phyloP scores from a whole-genome alignment of 2,113 vertebrate genomes.

The Gopherus flavomarginatus region DNA sequence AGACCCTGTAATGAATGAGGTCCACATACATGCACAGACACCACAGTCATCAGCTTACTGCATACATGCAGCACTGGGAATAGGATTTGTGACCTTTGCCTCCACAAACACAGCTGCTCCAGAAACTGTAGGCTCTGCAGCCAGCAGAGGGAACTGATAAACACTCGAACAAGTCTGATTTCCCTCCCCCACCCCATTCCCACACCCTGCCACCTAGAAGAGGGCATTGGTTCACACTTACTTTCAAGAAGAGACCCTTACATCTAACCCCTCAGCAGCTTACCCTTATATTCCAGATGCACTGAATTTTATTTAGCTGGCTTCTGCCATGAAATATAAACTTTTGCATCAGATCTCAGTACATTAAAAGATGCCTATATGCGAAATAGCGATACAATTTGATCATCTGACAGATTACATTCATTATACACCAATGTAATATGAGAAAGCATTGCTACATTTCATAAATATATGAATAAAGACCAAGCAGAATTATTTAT shows the following conservation, averaged over 20 bases:
- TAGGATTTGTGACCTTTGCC: conserved; percentile 49
- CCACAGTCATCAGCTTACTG: conserved; percentile 58
- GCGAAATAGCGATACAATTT: conserved; percentile 52
- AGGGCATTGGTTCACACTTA: conserved; percentile 36
- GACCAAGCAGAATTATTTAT: conserved; percentile 51
- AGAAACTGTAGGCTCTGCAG: conserved; percentile 66
- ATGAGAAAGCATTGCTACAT: conserved; percentile 69
- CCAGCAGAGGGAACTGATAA: conserved; percentile 66
- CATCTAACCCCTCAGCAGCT: not conserved
- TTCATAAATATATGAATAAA: conserved; percentile 48
- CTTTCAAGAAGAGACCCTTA: not conserved
- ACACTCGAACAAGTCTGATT: conserved; percentile 36
- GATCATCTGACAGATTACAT: conserved; percentile 54
- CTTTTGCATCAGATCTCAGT: conserved; percentile 32
- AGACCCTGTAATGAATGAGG: conserved; percentile 28
- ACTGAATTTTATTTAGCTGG: not conserved
- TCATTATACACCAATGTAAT: conserved; percentile 68
- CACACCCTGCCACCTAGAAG: not conserved
- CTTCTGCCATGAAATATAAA: conserved; percentile 5
- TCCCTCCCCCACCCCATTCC: not conserved
- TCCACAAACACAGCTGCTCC: conserved; percentile 74
- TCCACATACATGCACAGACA: conserved; percentile 48
- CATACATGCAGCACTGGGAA: conserved; percentile 47
- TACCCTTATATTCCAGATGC: conserved; percentile 5
- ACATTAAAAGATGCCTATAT: conserved; percentile 49